Evolutionary conservation across 2,113 vertebrate genomes (phyloP), one percentile per base, ranked within the genome.

Genomic region (Barnardius zonarius): DNA sequence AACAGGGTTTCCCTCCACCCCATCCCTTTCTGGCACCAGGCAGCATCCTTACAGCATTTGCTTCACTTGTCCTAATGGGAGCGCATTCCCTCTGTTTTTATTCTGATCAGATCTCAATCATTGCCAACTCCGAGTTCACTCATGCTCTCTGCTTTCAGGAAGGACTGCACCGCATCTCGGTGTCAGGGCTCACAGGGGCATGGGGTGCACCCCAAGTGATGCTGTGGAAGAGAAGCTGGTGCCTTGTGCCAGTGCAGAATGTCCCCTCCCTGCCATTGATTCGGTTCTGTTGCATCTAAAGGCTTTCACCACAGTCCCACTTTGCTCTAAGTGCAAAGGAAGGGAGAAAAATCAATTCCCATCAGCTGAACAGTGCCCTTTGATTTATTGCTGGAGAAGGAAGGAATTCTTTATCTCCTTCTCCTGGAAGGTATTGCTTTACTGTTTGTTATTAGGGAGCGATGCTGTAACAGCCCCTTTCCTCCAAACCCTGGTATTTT

Each of bases 261-360:
- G 23, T 89, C 93, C 94, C 92, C 86, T 92, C 94, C 67, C 79
- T 15, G 17, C 94, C 81, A 94, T 57, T 3, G 28, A 72, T 18
- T 68, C 4, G 43, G 75, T 88, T 86, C 84, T 63, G 94, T 80
- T 66, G 8, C 59, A 3, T 68, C 31, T 54, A 59, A 85, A 69
- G 72, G 37, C 25, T 94, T 78, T 17, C 7, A 0, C 86, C 15
- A 0, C 0, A 20, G 57, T 63, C 77, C 77, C 0, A 1, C 80
- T 82, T 88, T 46, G 2, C 11, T 68, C 46, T 62, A 20, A 86
- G 28, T 37, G 89, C 91, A 49, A 44, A 88, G 90, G 96, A 79
- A 94, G 82, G 95, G 81, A 95, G 92, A 49, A 94, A 97, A 97
- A 97, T 97, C 98, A 72, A 97, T 98, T 97, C 88, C 92, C 95